Conservation (phyloP, 1,140 invertebrate genomes). For the Thrips palmi region DNA sequence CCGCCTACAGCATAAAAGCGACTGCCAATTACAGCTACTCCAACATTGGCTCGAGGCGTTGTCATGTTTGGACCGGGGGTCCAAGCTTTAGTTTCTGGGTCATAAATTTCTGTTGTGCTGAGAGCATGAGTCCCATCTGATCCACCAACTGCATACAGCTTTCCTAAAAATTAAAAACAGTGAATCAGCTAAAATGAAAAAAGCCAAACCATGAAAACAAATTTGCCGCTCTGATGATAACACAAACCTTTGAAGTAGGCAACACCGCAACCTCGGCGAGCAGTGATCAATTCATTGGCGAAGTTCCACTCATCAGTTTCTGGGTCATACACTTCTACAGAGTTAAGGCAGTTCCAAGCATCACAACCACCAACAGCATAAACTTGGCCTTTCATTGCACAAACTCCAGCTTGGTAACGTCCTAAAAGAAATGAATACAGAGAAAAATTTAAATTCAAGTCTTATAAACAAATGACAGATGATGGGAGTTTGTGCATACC, state of each 20-base stretch:
- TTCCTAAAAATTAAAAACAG: constrained; percentile 23
- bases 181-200: neutral
- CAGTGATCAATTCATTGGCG: constrained; percentile 35
- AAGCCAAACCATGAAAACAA: neutral
- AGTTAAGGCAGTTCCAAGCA: constrained; percentile 56
- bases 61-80: constrained; percentile 45
- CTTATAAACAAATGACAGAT: constrained; percentile 1
- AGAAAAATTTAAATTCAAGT: neutral
- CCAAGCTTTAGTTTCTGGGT: constrained; percentile 39
- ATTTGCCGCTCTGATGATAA: neutral
- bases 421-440: constrained; percentile 24
- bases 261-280: constrained; percentile 46
- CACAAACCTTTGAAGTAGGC: constrained; percentile 36
- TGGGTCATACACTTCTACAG: constrained; percentile 51
- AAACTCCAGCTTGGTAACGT: constrained; percentile 61
- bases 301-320: constrained; percentile 30
- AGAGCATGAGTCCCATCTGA: constrained; percentile 53
- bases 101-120: constrained; percentile 44
- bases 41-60: constrained; percentile 46
- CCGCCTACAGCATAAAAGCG: constrained; percentile 62
- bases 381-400: constrained; percentile 39
- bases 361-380: constrained; percentile 69
- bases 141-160: constrained; percentile 46
- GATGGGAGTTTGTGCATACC: constrained; percentile 24
- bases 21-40: constrained; percentile 45